Base-by-base conservation (phyloP, 1,140 invertebrate genomes). In the Hypsibius dujardini region DNA sequence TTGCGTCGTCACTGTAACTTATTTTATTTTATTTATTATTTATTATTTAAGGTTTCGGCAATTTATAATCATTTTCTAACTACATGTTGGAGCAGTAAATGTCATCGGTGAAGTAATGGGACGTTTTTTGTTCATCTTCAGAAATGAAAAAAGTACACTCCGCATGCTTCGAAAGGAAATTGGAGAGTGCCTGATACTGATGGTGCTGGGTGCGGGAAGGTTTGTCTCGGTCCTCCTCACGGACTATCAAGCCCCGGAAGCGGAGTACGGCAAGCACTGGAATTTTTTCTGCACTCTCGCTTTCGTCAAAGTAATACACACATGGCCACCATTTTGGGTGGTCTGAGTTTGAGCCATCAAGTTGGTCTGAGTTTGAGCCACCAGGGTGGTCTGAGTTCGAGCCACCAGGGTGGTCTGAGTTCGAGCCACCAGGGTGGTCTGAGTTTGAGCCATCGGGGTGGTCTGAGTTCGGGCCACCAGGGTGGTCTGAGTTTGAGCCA, bases 231-330 rank as follows among this genome's bases (percentile, higher is more conserved):
- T 84, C 1, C 81, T 81, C 76, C 74, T 76, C 67, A 73, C 75
- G 1, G 84, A 88, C 71, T 97, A 97, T 79, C 87, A 91, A 71
- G 86, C 88, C 76, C 88, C 92, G 79, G 83, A 90, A 0, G 84
- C 86, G 2, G 95, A 97, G 77, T 98, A 97, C 82, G 95, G 94
- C 1, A 82, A 88, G 2, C 92, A 96, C 80, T 95, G 93, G 90
- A 98, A 98, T 79, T 97, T 97, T 78, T 97, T 96, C 77, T 86
- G 95, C 72, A 95, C 91, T 1, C 78, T 97, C 56, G 90, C 88
- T 46, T 80, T 87, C 60, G 86, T 90, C 2, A 92, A 90, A 83
- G 82, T 85, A 74, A n/a, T n/a, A n/a, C n/a, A n/a, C n/a, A n/a
- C n/a, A n/a, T n/a, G n/a, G n/a, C n/a, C n/a, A n/a, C n/a, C n/a